phyloP scores from a whole-genome alignment of 2,888 invertebrate genomes.

The Prenolepis imparis region DNA sequence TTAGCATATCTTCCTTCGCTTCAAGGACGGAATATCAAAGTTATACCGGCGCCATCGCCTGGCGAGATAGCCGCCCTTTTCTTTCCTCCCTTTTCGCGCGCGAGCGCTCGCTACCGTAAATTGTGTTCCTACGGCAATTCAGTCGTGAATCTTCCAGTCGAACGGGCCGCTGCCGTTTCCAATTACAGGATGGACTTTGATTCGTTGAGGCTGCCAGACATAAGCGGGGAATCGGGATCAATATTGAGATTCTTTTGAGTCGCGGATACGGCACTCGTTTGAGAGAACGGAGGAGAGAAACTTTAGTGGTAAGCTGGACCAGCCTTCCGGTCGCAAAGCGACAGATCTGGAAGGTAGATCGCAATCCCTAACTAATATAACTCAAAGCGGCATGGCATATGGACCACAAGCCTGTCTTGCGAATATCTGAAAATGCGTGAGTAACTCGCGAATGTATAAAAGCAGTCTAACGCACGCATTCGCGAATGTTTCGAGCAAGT shows the following conservation, averaged over 20 bases:
- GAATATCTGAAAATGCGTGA: background rate
- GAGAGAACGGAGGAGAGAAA: constrained; percentile 20
- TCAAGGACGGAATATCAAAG: constrained; percentile 66
- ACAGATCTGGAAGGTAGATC: constrained; percentile 1
- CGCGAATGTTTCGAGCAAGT: background rate
- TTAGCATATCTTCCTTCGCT: constrained; percentile 71
- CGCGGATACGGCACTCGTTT: constrained; percentile 11
- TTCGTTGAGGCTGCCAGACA: constrained; percentile 63
- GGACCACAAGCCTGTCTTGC: constrained; percentile 6
- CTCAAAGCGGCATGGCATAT: background rate
- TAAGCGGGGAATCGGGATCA: constrained; percentile 58
- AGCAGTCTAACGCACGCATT: background rate
- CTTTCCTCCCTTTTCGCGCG: constrained; percentile 28
- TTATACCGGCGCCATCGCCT: constrained; percentile 27
- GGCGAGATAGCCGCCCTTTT: constrained; percentile 63
- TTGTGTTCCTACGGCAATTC: constrained; percentile 75
- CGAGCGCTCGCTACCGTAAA: constrained; percentile 57
- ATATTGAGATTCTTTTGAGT: constrained; percentile 69
- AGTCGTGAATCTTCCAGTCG: constrained; percentile 73
- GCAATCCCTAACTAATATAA: constrained; percentile 27
- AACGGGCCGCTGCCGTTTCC: constrained; percentile 69
- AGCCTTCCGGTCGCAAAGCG: constrained; percentile 14
- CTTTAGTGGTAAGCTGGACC: background rate
- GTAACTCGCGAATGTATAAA: background rate
- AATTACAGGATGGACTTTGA: constrained; percentile 74